Conservation (phyloP, 2,797 vertebrate species). For the Morelia viridis region DNA sequence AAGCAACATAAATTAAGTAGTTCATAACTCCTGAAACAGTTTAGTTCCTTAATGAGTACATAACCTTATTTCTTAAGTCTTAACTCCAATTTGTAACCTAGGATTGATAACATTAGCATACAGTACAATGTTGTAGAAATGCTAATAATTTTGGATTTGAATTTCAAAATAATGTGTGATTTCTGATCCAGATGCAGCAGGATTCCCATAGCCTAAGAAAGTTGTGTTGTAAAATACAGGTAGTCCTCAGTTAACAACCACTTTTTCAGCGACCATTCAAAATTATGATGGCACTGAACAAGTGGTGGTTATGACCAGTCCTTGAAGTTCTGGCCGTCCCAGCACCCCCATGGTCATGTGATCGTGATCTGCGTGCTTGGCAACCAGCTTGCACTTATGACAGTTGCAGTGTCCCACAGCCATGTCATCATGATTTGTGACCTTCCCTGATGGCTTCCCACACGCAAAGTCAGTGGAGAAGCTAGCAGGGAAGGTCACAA, state of each 20-base stretch:
- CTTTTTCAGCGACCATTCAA: neutral
- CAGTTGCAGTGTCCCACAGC: neutral
- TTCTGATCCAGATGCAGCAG: slow-evolving; percentile 13
- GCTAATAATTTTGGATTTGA: slow-evolving; percentile 7
- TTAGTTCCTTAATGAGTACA: neutral
- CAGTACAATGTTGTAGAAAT: neutral
- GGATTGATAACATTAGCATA: neutral
- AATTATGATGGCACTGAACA: neutral
- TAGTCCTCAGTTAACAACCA: neutral
- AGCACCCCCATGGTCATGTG: neutral
- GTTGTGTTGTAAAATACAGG: slow-evolving; percentile 18
- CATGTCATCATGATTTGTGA: neutral
- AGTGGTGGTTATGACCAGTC: neutral
- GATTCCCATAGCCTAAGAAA: slow-evolving; percentile 15
- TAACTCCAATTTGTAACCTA: neutral
- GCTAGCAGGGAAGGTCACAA: neutral
- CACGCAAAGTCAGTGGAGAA: neutral
- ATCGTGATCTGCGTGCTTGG: neutral
- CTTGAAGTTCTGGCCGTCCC: neutral
- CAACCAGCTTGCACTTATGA: too few relatives aligned
- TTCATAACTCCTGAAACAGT: neutral
- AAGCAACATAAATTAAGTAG: neutral
- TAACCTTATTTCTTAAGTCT: neutral
- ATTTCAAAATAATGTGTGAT: neutral
- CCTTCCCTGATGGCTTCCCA: neutral